Percentiles rank a stretch among this genome's conserved stretches.
These are phyloP conservation scores for Phrynocephalus forsythii DNA, from an alignment of 2,797 vertebrate species.

Conservation along the genomic window DNA sequence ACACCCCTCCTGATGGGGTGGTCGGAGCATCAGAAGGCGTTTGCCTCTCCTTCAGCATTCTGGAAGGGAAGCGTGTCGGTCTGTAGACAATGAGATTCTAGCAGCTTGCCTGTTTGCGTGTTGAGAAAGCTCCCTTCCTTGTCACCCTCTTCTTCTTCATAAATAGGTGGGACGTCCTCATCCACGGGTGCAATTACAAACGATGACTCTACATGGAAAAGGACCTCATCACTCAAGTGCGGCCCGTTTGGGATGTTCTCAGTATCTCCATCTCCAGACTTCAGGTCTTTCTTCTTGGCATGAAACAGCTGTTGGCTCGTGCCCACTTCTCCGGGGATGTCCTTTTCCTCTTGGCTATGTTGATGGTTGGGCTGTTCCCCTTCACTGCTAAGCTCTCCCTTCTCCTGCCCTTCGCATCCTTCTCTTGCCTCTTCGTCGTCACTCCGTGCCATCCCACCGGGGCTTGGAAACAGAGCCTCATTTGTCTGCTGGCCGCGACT, in stretches of 20 bases:
- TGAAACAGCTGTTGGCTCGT: neutral
- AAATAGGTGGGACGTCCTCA: neutral
- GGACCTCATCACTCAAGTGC: neutral
- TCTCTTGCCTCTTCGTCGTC: too few relatives aligned
- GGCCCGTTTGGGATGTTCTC: neutral
- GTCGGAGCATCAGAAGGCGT: too few relatives aligned
- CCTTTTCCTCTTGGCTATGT: neutral
- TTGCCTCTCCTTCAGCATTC: neutral
- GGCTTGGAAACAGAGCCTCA: accelerated
- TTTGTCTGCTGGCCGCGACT: conserved; percentile 3
- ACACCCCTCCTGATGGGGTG: neutral
- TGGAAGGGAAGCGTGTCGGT: accelerated
- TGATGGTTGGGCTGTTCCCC: neutral
- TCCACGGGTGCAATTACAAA: neutral
- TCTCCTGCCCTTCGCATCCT: accelerated
- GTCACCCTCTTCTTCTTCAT: neutral
- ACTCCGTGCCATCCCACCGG: accelerated
- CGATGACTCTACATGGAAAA: neutral
- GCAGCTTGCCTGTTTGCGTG: conserved; percentile 14
- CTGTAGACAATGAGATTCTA: conserved; percentile 22
- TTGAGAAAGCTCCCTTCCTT: conserved; percentile 29
- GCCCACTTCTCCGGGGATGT: too few relatives aligned
- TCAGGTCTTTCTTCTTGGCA: neutral
- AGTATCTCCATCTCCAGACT: too few relatives aligned
- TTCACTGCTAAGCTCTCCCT: neutral